Conservation (phyloP, 92 coral and sea anemone genomes). For the Parazoanthus darwini region DNA sequence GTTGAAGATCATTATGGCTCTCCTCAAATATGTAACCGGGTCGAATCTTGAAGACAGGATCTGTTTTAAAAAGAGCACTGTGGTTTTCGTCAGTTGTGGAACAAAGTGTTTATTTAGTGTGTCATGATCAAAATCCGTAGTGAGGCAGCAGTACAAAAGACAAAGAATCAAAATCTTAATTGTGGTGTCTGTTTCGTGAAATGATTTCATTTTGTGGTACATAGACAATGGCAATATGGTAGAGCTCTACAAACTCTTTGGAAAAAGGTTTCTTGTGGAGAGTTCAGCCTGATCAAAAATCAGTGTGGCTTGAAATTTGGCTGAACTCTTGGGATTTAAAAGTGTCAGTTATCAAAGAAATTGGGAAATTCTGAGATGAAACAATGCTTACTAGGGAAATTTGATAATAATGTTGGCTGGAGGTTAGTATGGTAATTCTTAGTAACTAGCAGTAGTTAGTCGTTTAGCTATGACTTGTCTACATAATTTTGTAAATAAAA, state of each 20-base stretch:
- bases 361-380: conserved; percentile 31
- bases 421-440: conserved; percentile 25
- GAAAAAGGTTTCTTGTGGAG: conserved; percentile 28
- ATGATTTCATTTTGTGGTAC: conserved; percentile 25
- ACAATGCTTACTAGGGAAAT: conserved; percentile 30
- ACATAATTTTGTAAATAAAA: neutral
- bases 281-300: conserved; percentile 29
- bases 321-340: conserved; percentile 27
- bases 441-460: neutral
- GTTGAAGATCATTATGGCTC: neutral
- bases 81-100: conserved; percentile 27
- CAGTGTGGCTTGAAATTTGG: conserved; percentile 43
- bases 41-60: neutral
- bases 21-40: neutral
- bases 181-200: conserved; percentile 12
- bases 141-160: neutral
- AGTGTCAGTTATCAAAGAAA: conserved; percentile 32
- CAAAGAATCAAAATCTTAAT: conserved; percentile 10
- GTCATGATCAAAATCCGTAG: conserved; percentile 3
- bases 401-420: conserved; percentile 25
- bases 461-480: neutral
- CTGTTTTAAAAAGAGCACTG: neutral
- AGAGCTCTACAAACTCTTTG: neutral
- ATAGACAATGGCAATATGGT: conserved; percentile 14
- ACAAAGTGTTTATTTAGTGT: neutral